These are phyloP conservation scores for Sterrhoptilus dennistouni DNA, from an alignment of 2,113 vertebrate species.

Conservation along the genomic window DNA sequence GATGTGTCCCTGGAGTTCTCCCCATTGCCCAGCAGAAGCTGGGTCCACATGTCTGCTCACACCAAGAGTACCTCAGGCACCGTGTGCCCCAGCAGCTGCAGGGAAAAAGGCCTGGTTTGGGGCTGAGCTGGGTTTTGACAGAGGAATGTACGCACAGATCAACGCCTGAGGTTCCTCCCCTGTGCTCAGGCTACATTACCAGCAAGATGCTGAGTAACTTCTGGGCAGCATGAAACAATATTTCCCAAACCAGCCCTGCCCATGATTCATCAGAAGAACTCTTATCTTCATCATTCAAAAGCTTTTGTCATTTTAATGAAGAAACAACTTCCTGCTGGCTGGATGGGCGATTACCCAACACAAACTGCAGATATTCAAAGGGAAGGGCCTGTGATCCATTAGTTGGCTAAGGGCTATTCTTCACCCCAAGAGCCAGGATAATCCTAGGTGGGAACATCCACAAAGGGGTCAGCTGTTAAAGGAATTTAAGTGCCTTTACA, in stretches of 20 bases:
- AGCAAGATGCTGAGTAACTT: conserved; percentile 18
- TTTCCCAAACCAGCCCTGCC: neutral
- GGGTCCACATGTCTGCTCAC: neutral
- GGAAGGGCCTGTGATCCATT: neutral
- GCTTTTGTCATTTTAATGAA: conserved; percentile 31
- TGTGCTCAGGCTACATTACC: neutral
- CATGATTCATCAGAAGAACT: conserved; percentile 20
- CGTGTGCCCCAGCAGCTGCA: neutral
- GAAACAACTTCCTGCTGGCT: conserved; percentile 41
- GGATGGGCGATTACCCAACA: neutral
- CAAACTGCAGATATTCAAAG: conserved; percentile 4
- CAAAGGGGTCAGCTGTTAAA: conserved; percentile 42
- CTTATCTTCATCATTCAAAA: conserved; percentile 7
- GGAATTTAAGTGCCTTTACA: conserved; percentile 43
- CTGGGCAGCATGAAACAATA: neutral
- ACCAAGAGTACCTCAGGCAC: neutral
- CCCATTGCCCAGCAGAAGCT: no score
- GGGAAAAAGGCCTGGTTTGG: neutral
- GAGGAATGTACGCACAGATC: neutral
- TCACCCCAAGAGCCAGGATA: neutral
- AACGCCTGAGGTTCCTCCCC: fast-evolving
- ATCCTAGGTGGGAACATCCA: conserved; percentile 47
- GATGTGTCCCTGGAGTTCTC: fast-evolving
- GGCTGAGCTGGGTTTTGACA: neutral
- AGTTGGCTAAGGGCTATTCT: conserved; percentile 1